Evolutionary conservation across 2,888 invertebrate species (phyloP).

Genomic region (Urechis unicinctus): DNA sequence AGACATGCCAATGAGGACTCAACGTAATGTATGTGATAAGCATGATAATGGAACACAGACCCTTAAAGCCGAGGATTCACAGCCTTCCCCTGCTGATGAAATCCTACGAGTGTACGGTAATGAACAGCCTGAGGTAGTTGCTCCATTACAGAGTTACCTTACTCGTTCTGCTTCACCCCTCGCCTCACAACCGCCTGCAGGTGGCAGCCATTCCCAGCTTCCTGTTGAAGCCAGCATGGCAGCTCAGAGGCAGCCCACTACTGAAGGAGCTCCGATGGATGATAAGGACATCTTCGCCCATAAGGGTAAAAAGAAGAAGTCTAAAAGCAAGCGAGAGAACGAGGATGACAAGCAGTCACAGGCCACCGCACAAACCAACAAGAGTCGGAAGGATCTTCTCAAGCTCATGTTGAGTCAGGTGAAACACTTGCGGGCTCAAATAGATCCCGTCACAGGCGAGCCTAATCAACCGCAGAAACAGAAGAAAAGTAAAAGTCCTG

Average conservation of each 20-base stretch:
- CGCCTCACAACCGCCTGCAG: too few relatives aligned
- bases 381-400: constrained; percentile 8
- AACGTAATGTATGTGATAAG: too few relatives aligned
- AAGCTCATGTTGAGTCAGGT: constrained; percentile 13
- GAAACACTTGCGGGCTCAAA: constrained; percentile 2
- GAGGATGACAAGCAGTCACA: not conserved
- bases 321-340: not conserved
- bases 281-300: constrained; percentile 4
- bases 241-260: too few relatives aligned
- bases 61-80: not conserved
- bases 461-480: too few relatives aligned
- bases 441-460: not conserved
- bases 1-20: constrained; percentile 1
- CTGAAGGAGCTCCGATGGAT: too few relatives aligned
- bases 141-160: too few relatives aligned
- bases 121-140: too few relatives aligned
- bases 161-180: too few relatives aligned
- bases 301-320: constrained; percentile 1
- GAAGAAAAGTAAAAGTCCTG: too few relatives aligned
- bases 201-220: too few relatives aligned
- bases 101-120: too few relatives aligned
- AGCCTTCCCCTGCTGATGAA: not conserved
- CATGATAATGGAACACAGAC: not conserved
- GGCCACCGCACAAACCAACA: not conserved
- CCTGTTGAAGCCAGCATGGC: too few relatives aligned